Conservation (phyloP, 2,797 vertebrate genomes). For the Sebastiscus tertius region DNA sequence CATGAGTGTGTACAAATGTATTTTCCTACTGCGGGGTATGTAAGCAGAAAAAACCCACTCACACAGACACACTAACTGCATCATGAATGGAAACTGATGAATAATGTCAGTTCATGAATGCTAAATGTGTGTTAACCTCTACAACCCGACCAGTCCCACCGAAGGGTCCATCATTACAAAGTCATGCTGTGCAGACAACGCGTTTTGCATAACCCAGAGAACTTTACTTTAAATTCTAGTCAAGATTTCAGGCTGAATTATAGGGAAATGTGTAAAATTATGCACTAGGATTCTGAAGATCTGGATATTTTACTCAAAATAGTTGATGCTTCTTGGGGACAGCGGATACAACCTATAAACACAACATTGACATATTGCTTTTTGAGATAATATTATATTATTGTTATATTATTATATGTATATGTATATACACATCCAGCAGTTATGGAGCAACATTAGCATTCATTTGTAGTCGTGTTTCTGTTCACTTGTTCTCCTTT, state of each 20-base stretch:
- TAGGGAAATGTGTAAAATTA: background rate
- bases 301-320: background rate
- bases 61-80: background rate
- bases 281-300: background rate
- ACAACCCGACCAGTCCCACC: background rate
- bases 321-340: background rate
- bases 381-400: background rate
- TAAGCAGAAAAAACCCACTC: background rate
- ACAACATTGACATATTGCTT: background rate
- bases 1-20: background rate
- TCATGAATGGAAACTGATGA: slow-evolving; percentile 15
- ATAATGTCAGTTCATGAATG: slow-evolving; percentile 34
- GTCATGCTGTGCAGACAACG: background rate
- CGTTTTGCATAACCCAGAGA: background rate
- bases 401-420: too few species aligned
- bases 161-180: background rate
- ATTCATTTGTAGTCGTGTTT: background rate
- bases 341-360: background rate
- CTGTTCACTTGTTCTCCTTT: background rate
- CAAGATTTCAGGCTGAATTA: background rate
- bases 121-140: slow-evolving; percentile 16
- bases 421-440: background rate
- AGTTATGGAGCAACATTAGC: background rate
- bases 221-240: background rate
- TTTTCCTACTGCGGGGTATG: background rate